Conservation (phyloP, 2,888 invertebrate genomes). For the Conops quadrifasciatus region DNA sequence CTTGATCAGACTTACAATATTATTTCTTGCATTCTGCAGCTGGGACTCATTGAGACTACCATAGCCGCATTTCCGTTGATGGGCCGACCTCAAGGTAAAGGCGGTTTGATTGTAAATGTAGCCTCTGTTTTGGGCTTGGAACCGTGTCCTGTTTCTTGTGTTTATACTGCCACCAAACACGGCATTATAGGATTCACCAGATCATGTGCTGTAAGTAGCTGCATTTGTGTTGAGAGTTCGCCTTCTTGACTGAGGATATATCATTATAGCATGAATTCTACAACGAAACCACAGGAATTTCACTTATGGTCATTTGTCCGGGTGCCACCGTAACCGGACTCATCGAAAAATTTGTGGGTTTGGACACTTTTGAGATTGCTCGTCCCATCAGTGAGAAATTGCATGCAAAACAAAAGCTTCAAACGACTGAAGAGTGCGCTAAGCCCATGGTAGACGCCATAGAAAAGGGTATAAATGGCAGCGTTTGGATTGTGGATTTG, state of each 20-base stretch:
- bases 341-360: background rate
- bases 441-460: conserved; percentile 56
- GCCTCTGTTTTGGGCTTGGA: conserved; percentile 54
- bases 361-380: background rate
- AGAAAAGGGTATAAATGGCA: conserved; percentile 56
- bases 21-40: background rate
- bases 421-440: conserved; percentile 49
- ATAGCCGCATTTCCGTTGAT: conserved; percentile 57
- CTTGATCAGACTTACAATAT: background rate
- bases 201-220: too few relatives aligned
- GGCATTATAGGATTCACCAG: too few relatives aligned
- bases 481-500: conserved; percentile 59
- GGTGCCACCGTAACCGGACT: conserved; percentile 39
- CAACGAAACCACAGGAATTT: conserved; percentile 36
- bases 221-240: background rate
- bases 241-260: background rate
- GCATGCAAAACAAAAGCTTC: conserved; percentile 25
- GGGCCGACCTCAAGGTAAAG: conserved; percentile 57
- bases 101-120: conserved; percentile 59
- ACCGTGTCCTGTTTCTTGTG: conserved; percentile 47
- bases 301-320: conserved; percentile 41
- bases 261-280: conserved; percentile 38
- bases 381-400: background rate
- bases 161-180: conserved; percentile 54
- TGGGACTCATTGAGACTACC: conserved; percentile 60